Percentiles rank a stretch among this genome's conserved stretches.
Evolutionary conservation across 1,140 invertebrate species (phyloP).

Genomic region (Bombus pascuorum): DNA sequence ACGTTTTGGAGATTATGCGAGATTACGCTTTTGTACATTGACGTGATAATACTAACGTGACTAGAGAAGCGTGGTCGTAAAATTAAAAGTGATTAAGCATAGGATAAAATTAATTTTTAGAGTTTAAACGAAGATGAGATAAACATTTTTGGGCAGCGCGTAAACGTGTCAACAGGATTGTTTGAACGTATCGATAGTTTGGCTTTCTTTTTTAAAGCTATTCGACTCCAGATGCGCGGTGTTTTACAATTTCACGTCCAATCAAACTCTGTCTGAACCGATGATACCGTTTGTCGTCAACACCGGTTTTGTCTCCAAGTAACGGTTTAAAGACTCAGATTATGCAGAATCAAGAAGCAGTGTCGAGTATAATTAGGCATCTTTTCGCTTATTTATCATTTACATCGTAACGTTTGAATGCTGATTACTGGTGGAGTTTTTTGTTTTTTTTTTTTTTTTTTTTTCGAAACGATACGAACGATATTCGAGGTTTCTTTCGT

Average conservation of each 20-base stretch:
- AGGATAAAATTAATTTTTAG: neutral
- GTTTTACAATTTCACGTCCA: slow-evolving; percentile 28
- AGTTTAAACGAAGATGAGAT: neutral
- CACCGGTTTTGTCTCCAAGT: slow-evolving; percentile 1
- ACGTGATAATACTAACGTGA: neutral
- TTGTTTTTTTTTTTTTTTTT: too few relatives aligned
- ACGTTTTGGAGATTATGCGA: neutral
- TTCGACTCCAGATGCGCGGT: neutral
- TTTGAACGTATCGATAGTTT: neutral
- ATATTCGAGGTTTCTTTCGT: too few relatives aligned
- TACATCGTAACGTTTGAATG: neutral
- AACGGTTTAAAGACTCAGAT: slow-evolving; percentile 8
- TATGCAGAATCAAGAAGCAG: neutral
- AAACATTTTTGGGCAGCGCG: neutral
- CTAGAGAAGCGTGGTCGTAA: slow-evolving; percentile 2
- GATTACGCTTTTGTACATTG: slow-evolving; percentile 13
- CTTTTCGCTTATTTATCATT: neutral
- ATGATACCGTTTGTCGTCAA: slow-evolving; percentile 14
- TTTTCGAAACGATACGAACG: too few relatives aligned
- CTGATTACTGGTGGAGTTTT: neutral
- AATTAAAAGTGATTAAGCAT: neutral
- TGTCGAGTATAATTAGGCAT: slow-evolving; percentile 39
- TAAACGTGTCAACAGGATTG: neutral
- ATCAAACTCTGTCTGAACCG: slow-evolving; percentile 44
- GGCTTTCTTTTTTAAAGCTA: neutral